Evolutionary conservation across 2,888 invertebrate species (phyloP).

Genomic region (Gari tellinella): DNA sequence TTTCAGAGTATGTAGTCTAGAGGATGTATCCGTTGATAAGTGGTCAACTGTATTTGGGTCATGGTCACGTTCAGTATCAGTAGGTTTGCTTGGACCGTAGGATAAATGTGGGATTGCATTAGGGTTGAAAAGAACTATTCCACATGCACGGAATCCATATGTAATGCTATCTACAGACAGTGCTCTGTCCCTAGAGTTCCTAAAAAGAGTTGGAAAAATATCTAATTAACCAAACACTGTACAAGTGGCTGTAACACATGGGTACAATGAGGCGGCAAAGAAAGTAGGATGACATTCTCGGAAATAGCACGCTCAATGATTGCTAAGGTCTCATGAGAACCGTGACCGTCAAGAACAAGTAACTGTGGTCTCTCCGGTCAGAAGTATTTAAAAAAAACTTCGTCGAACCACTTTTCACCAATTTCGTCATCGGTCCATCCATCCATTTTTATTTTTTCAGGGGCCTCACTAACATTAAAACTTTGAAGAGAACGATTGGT

Average conservation of each 20-base stretch:
- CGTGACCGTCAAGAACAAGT: conserved; percentile 54
- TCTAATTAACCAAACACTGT: conserved; percentile 2
- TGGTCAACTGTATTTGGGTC: no score
- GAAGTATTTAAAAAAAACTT: conserved; percentile 59
- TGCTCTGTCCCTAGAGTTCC: no score
- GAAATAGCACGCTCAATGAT: conserved; percentile 2
- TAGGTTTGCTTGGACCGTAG: no score
- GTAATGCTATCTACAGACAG: no score
- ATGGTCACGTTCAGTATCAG: no score
- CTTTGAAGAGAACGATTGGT: background rate
- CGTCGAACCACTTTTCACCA: conserved; percentile 57
- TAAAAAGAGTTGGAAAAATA: no score
- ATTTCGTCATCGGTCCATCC: conserved; percentile 62
- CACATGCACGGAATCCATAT: no score
- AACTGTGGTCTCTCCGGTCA: conserved; percentile 57
- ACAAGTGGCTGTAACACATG: conserved; percentile 3
- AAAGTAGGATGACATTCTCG: conserved; percentile 3
- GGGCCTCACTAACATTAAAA: conserved; percentile 1
- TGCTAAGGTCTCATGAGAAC: conserved; percentile 46
- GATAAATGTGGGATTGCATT: no score
- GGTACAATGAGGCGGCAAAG: conserved; percentile 9
- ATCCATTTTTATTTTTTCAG: no score
- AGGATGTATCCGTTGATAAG: no score
- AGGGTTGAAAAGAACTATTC: no score
- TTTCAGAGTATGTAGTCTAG: no score